Base-by-base conservation (phyloP, 2,797 vertebrate genomes). In the Diglossa cyanea region DNA sequence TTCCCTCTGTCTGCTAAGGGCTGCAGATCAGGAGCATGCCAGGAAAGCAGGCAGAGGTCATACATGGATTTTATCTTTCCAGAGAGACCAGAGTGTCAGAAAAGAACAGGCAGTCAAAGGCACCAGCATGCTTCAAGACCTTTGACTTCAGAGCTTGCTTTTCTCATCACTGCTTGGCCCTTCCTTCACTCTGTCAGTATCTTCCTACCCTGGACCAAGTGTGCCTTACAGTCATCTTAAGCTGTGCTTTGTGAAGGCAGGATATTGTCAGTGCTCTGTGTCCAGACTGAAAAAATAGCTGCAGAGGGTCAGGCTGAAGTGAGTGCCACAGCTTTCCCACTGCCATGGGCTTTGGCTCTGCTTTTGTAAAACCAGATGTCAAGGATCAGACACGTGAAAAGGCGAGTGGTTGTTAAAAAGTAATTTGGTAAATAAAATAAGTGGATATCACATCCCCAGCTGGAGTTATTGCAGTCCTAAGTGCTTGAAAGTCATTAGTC, bases 361-460 rank as follows among this genome's bases (percentile, higher is more conserved):
- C 65, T 67, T 66, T 68, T 86, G 70, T 84, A 37, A 72, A 93
- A 54, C 35, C 82, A 35, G 20, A 65, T 77, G 70, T 83, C 83
- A 75, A 30, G 73, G 77, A 88, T 63, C 42, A 84, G 62, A 47
- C 17, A 37, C 6, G 6, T 30, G 58, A 68, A 77, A 88, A 86
- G 66, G 21, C 0, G 0, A 88, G 54, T 50, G 35, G 73, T 65
- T 90, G 33, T 88, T 92, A 53, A 25, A 70, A 77, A 86, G 57
- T 83, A 57, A 65, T 92, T 72, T 82, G 58, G 47, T 78, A 90
- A 94, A 86, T 88, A 91, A 88, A 94, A 51, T 95, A 75, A 96
- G 50, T 54, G 54, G 80, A 11, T 81, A 81, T 75, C 80, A 30
- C 70, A 33, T 75, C 54, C 60, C 44, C 77, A 92, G 79, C 63